Evolutionary conservation across 2,797 vertebrate species (phyloP), one percentile per base, ranked within the genome.

Genomic region (Amblyopsis hoosieri): DNA sequence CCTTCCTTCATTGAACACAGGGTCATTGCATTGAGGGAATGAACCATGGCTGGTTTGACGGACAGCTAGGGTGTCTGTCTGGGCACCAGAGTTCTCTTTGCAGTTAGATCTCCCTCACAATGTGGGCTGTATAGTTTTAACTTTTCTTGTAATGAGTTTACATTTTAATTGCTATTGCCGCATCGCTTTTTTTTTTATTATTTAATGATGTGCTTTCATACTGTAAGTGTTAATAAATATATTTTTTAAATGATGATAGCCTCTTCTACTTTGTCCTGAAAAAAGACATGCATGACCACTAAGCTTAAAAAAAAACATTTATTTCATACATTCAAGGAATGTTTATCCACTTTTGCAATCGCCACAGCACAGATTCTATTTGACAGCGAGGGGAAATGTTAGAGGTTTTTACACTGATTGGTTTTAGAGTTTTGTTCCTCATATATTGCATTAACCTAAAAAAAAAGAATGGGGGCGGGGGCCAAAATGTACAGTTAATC

Each of bases 161-260:
- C 49, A 69, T 70, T 67, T 69, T 48, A 64, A 56, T 47, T 55
- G 60, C 42, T 62, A 58, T 52, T 52, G 42, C 50, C 74, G 64
- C 71, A 74, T 51, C 61, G 74, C 84, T 79, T 84, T 81, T 37
- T 85, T 79, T 84, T 81, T 37, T 37, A 74, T 69, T 79, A 81
- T 78, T 65, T 65, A 77, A 67, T n/a, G 1, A 37, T 72, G 71
- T 82, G 84, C 62, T 74, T 62, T 77, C 75, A 67, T 86, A 68
- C 66, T 81, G 71, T 82, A 81, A 86, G 82, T 77, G 54, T 84
- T 69, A 91, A 90, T 93, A 90, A 92, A 92, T 90, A 80, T 85
- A 72, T 59, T 61, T 84, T 87, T 79, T 72, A 89, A 81, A 52
- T 17, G 59, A 52, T 17, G 59, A 15, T 6, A 37, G 4, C 15